These are phyloP conservation scores for Caloenas nicobarica DNA, from an alignment of 2,113 vertebrate species.

Conservation along the genomic window DNA sequence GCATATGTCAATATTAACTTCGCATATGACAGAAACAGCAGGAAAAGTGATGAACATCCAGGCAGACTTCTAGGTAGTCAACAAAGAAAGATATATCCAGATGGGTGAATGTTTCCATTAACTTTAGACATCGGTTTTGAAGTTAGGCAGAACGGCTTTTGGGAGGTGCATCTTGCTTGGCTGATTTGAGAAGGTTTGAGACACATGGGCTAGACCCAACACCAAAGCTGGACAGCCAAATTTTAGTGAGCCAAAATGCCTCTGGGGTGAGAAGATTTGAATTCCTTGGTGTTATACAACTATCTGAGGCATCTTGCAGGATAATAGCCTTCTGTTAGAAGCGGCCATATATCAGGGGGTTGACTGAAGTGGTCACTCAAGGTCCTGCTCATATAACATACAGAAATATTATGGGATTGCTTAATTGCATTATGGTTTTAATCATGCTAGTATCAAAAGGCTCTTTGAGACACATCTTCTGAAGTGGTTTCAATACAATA, in stretches of 20 bases:
- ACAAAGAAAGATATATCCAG: neutral
- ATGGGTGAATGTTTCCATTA: neutral
- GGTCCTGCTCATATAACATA: neutral
- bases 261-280: neutral
- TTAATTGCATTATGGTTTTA: constrained; percentile 43
- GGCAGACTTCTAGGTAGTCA: neutral
- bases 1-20: accelerated
- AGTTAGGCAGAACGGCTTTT: neutral
- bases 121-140: neutral
- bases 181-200: neutral
- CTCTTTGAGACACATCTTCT: constrained; percentile 29
- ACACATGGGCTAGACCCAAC: neutral
- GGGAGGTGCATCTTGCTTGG: neutral
- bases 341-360: neutral
- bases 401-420: constrained; percentile 35
- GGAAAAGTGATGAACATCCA: neutral
- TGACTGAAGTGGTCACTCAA: constrained; percentile 18
- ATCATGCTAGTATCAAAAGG: constrained; percentile 56
- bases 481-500: constrained; percentile 65
- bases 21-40: neutral
- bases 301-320: constrained; percentile 14
- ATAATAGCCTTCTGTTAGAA: neutral
- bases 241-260: constrained; percentile 6
- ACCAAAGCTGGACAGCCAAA: neutral
- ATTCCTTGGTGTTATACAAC: neutral